These are phyloP conservation scores for Lithophane ornitopus DNA, from an alignment of 2,888 invertebrate genomes.

Conservation along the genomic window DNA sequence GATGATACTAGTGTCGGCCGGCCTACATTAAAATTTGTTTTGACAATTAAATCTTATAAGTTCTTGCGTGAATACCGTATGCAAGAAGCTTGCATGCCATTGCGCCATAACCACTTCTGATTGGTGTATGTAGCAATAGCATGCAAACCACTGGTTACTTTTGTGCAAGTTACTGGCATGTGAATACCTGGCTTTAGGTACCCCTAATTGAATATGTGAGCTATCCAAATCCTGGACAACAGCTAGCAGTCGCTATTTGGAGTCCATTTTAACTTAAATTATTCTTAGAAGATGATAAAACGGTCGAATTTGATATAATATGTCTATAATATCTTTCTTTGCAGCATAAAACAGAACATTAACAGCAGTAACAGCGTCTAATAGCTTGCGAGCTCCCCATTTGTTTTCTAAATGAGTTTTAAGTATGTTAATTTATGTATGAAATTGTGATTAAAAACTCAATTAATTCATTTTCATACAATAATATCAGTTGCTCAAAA, in stretches of 20 bases:
- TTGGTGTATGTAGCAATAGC: not conserved
- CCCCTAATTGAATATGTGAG: not conserved
- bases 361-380: not conserved
- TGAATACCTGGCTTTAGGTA: not conserved
- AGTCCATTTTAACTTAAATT: conserved; percentile 4
- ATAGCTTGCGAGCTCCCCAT: conserved; percentile 23
- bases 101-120: not conserved
- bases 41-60: not conserved
- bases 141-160: not conserved
- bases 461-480: not conserved
- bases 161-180: not conserved
- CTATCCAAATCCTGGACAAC: not conserved
- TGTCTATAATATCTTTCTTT: conserved; percentile 36
- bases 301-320: conserved; percentile 16
- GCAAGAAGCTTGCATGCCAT: not conserved
- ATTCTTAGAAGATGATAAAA: not conserved
- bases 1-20: no score
- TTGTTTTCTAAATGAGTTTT: conserved; percentile 26
- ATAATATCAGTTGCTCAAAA: not conserved
- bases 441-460: conserved; percentile 14
- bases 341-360: conserved; percentile 20
- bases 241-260: not conserved
- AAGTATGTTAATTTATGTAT: conserved; percentile 5
- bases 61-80: not conserved
- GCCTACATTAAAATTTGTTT: no score